Percentiles rank a stretch among this genome's conserved stretches.
Conservation (phyloP, 2,888 invertebrate genomes). For the Philereme vetulata region DNA sequence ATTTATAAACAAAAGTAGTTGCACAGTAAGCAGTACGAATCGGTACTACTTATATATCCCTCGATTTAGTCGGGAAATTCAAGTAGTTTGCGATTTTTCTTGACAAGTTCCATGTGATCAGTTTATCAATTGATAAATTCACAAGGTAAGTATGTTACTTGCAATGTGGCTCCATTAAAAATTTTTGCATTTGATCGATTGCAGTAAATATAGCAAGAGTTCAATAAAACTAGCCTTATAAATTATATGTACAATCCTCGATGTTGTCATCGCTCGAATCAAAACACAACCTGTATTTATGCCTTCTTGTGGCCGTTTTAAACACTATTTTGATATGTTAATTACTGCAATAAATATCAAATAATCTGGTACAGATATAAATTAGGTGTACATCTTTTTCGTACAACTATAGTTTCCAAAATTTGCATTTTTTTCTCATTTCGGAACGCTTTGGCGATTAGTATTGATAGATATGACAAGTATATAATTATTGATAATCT, state of each 20-base stretch:
- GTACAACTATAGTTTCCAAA: constrained; percentile 1
- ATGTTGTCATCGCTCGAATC: constrained; percentile 6
- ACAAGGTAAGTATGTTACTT: too few species aligned
- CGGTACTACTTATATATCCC: too few species aligned
- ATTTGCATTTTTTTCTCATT: constrained; percentile 34
- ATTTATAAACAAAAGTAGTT: too few species aligned
- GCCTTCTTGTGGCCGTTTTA: not conserved
- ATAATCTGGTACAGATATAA: constrained; percentile 14
- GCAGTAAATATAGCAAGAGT: too few species aligned
- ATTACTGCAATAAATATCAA: constrained; percentile 14
- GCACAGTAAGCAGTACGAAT: too few species aligned
- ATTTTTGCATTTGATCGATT: too few species aligned
- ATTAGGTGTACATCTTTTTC: constrained; percentile 4
- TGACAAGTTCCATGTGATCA: too few species aligned
- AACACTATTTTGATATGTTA: constrained; percentile 13
- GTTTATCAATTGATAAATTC: too few species aligned
- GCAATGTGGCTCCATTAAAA: too few species aligned
- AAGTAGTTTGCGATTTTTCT: too few species aligned
- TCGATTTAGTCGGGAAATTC: too few species aligned
- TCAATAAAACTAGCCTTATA: too few species aligned
- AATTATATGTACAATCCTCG: not conserved
- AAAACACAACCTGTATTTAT: constrained; percentile 2
- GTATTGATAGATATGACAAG: constrained; percentile 41
- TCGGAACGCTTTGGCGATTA: constrained; percentile 32
- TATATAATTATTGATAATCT: constrained; percentile 39